Conservation (phyloP, 2,888 invertebrate species). For the Byasa hedistus region DNA sequence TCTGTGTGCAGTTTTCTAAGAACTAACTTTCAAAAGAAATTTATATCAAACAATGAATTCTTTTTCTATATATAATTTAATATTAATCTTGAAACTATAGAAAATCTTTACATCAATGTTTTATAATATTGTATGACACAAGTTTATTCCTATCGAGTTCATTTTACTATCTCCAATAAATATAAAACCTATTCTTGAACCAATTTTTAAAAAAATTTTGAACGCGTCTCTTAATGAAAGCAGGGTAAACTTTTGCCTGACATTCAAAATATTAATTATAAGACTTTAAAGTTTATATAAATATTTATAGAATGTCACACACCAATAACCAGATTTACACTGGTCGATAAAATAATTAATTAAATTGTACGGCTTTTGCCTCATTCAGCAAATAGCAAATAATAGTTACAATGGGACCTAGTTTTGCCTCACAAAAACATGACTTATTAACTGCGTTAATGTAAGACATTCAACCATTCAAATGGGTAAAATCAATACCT, state of each 20-base stretch:
- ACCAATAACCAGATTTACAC: conserved; percentile 38
- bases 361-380: conserved; percentile 40
- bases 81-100: not conserved
- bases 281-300: conserved; percentile 49
- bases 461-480: conserved; percentile 25
- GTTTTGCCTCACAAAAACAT: conserved; percentile 35
- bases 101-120: not conserved
- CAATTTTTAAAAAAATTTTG: conserved; percentile 61
- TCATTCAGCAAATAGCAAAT: conserved; percentile 36
- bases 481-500: conserved; percentile 25
- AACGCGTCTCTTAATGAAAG: conserved; percentile 65
- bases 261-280: conserved; percentile 59
- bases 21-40: not conserved
- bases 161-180: conserved; percentile 11
- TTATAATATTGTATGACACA: conserved; percentile 27
- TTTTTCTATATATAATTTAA: too few species aligned
- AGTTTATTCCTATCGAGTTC: conserved; percentile 21
- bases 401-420: conserved; percentile 41
- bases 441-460: conserved; percentile 25
- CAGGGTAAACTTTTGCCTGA: conserved; percentile 74
- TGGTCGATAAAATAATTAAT: conserved; percentile 36
- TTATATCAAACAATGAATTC: too few species aligned
- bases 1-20: not conserved
- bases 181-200: conserved; percentile 54
- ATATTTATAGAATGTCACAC: conserved; percentile 31